A percentile compares a stretch with the other conserved stretches of the same genome.
Evolutionary conservation across 2,797 vertebrate genomes (phyloP).

Genomic region (Harpagifer antarcticus): DNA sequence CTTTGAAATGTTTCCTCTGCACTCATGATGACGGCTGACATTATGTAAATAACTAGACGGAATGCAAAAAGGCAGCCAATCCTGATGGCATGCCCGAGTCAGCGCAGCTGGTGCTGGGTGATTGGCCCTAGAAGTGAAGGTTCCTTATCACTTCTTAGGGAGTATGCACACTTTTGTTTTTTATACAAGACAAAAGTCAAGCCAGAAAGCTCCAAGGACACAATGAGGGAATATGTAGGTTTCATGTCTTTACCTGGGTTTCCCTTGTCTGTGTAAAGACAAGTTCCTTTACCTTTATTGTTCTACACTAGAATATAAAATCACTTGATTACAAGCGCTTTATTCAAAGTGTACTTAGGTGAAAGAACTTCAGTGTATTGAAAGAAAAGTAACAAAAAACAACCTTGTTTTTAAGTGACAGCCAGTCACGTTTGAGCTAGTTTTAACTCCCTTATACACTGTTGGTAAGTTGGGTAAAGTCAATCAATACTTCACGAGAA

Average conservation of each 20-base stretch:
- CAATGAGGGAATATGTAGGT: neutral
- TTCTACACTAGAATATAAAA: too few relatives aligned
- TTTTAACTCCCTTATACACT: neutral
- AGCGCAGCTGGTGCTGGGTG: constrained; percentile 45
- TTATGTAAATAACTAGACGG: constrained; percentile 53
- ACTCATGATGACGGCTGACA: constrained; percentile 53
- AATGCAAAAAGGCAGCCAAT: constrained; percentile 53
- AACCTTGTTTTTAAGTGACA: neutral
- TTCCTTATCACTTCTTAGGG: constrained; percentile 6
- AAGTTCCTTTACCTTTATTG: too few relatives aligned
- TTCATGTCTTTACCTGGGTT: neutral
- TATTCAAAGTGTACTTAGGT: too few relatives aligned
- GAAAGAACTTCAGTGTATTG: too few relatives aligned
- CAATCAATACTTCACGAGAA: neutral
- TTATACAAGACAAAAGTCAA: constrained; percentile 7
- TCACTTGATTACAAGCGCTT: too few relatives aligned
- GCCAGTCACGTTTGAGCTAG: neutral
- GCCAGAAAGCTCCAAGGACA: constrained; percentile 19
- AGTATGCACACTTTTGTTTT: neutral
- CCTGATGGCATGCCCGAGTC: constrained; percentile 40
- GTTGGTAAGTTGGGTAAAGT: neutral
- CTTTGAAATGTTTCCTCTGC: constrained; percentile 46
- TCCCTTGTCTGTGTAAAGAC: too few relatives aligned
- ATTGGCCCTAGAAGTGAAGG: constrained; percentile 43
- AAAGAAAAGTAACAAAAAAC: too few relatives aligned